Evolutionary conservation across 2,113 vertebrate species (phyloP).

Genomic region (Indri indri): DNA sequence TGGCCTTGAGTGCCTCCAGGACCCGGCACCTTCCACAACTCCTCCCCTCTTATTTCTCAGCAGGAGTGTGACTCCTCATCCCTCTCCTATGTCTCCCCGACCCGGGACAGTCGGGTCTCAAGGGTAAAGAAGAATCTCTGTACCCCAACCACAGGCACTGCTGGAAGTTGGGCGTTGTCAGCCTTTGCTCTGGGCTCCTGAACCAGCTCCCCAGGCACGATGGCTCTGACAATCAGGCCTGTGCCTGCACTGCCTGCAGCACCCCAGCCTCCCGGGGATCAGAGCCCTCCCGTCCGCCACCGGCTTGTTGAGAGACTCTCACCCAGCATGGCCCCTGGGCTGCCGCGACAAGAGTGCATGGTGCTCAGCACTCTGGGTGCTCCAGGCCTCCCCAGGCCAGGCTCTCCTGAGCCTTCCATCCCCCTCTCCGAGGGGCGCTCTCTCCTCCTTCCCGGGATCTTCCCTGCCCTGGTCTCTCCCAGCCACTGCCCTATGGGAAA

Average conservation of each 20-base stretch:
- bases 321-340: neutral
- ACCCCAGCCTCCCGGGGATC: neutral
- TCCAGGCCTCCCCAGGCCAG: too few relatives aligned
- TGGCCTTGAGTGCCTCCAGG: rapidly evolving
- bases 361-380: rapidly evolving
- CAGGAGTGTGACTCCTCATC: rapidly evolving
- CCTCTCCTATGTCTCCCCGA: neutral
- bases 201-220: neutral
- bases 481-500: neutral
- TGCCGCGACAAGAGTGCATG: neutral
- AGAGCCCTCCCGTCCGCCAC: neutral
- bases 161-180: neutral
- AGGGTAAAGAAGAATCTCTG: neutral
- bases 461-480: neutral
- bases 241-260: rapidly evolving
- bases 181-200: neutral
- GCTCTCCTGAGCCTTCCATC: neutral
- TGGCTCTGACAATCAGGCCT: neutral
- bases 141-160: rapidly evolving
- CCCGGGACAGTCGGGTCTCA: neutral
- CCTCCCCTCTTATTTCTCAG: neutral
- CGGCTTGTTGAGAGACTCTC: neutral
- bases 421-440: rapidly evolving
- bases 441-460: neutral
- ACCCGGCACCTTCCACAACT: rapidly evolving